Conservation (phyloP, 1,140 invertebrate species). For the Formica exsecta region DNA sequence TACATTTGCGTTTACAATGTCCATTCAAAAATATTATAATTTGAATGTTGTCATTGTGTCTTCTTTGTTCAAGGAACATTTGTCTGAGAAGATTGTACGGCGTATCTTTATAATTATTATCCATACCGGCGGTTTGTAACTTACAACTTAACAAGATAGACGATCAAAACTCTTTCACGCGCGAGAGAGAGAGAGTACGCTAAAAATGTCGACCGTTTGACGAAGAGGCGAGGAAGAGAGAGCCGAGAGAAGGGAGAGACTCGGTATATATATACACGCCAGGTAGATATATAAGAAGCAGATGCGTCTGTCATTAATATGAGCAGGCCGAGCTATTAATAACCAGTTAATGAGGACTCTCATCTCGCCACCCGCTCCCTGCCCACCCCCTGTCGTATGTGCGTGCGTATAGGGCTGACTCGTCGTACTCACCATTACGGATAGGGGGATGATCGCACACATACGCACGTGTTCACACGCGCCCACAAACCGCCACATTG, state of each 20-base stretch:
- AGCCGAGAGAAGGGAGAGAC: not conserved
- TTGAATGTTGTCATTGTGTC: not conserved
- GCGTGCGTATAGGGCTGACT: constrained; percentile 65
- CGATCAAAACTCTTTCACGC: constrained; percentile 51
- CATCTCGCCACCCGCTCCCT: constrained; percentile 63
- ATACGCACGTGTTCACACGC: not conserved
- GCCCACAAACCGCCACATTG: constrained; percentile 67
- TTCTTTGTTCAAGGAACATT: not conserved
- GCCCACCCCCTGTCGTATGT: constrained; percentile 71
- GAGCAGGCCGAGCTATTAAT: constrained; percentile 82
- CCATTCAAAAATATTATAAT: not conserved
- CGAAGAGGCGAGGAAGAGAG: constrained; percentile 25
- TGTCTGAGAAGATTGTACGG: not conserved
- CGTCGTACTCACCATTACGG: constrained; percentile 56
- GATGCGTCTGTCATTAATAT: constrained; percentile 84
- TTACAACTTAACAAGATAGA: constrained; percentile 56
- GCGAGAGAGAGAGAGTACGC: constrained; percentile 21
- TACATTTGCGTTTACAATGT: constrained; percentile 12
- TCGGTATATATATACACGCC: constrained; percentile 63
- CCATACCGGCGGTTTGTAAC: constrained; percentile 5
- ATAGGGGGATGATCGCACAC: constrained; percentile 52
- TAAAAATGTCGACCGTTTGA: constrained; percentile 69
- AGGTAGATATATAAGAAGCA: constrained; percentile 80
- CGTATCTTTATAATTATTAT: constrained; percentile 14
- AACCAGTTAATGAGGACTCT: constrained; percentile 84